Base-by-base conservation (phyloP, 2,113 vertebrate genomes). In the Lipophrys pholis region DNA sequence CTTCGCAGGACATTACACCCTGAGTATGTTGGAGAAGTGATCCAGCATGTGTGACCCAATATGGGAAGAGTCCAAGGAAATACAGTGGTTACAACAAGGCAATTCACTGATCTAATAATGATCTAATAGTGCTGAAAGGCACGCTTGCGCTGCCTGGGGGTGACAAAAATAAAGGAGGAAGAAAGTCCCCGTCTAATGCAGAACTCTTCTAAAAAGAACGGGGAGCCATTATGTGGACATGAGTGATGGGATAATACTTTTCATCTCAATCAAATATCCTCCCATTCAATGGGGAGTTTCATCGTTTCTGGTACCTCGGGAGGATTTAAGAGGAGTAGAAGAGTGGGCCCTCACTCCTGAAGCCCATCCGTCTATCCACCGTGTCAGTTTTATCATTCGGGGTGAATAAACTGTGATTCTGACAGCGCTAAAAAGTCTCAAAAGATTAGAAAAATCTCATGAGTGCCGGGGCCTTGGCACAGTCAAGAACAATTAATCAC, bases 341-440 rank as follows among this genome's bases (percentile, higher is more conserved):
- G 54, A 54, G 40, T 35, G 54, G 48, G 11, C 61, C 21, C 21
- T 30, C 21, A 30, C 21, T 30, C 21, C 39, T n/a, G 3, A 35
- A 63, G 40, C 41, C 7, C 16, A 41, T 54, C 52, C 39, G 69
- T 79, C 70, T 55, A 14, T 55, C 61, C 73, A 53, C 50, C 7
- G 9, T 38, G 41, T 53, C 56, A 58, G 9, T 54, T 84, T 63
- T 55, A 77, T 72, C 73, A 80, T 55, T 75, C 46, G 0, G 69
- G 36, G 53, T 42, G 62, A 77, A 85, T 53, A 85, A 85, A 87
- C 65, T 61, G 64, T 53, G 59, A 78, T 50, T 82, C 68, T 63
- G 70, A 78, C 56, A 1, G 43, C 58, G 55, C 45, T 38, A 65
- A 53, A 45, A 70, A 21, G 12, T 0, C 16, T 55, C n/a, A 50